Evolutionary conservation across 2,797 vertebrate genomes (phyloP).

Genomic region (Poeciliopsis turneri): DNA sequence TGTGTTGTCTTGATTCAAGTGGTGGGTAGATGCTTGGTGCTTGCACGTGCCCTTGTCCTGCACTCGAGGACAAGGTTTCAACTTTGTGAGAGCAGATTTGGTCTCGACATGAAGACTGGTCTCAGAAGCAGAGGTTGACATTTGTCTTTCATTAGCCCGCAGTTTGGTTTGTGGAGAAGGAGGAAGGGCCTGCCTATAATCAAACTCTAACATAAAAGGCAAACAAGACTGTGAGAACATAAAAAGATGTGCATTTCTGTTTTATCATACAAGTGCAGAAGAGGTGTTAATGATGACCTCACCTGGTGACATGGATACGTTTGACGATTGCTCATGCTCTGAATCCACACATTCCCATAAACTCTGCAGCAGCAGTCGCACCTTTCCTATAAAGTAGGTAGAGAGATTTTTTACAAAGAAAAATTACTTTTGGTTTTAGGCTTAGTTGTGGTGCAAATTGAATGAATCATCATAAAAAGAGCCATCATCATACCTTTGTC

Average conservation of each 20-base stretch:
- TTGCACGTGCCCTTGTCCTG: slow-evolving; percentile 17
- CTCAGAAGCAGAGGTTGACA: slow-evolving; percentile 1
- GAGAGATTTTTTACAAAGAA: not conserved
- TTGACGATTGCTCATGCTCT: slow-evolving; percentile 62
- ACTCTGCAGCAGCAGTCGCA: slow-evolving; percentile 86
- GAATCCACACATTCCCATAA: slow-evolving; percentile 91
- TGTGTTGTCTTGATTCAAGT: slow-evolving; percentile 4
- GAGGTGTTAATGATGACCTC: slow-evolving; percentile 10
- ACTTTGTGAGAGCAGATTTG: slow-evolving; percentile 2
- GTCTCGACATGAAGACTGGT: slow-evolving; percentile 1
- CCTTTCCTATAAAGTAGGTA: slow-evolving; percentile 80
- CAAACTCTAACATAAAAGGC: slow-evolving; percentile 54
- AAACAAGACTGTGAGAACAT: not conserved
- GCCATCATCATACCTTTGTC: slow-evolving; percentile 86
- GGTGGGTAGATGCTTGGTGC: slow-evolving; percentile 16
- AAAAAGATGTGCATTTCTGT: not conserved
- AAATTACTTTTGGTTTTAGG: not conserved
- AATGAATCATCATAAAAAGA: not conserved
- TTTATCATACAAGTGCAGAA: not conserved
- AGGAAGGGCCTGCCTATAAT: slow-evolving; percentile 8
- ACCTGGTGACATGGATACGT: slow-evolving; percentile 61
- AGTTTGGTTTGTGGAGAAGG: slow-evolving; percentile 27
- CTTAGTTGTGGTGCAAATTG: not conserved
- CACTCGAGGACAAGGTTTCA: slow-evolving; percentile 5
- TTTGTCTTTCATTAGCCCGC: not conserved